A percentile compares a stretch with the other conserved stretches of the same genome.
Evolutionary conservation across 2,113 vertebrate genomes (phyloP).

Genomic region (Catagonus wagneri): DNA sequence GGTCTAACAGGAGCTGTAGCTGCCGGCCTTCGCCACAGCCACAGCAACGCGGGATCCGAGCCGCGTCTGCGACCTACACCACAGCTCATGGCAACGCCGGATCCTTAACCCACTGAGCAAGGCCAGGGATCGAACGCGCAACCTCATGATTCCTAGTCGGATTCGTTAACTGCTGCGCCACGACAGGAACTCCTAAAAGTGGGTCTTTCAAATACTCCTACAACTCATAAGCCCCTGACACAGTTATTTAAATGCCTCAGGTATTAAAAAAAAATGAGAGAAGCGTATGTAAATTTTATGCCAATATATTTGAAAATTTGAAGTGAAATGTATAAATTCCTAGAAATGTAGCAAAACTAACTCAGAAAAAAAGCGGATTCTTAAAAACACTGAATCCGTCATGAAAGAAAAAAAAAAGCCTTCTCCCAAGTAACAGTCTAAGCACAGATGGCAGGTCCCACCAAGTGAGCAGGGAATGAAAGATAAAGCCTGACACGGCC

Average conservation of each 20-base stretch:
- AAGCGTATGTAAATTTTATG: neutral
- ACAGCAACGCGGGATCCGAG: too few relatives aligned
- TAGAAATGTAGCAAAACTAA: conserved; percentile 49
- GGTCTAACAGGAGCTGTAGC: too few relatives aligned
- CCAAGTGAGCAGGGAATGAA: neutral
- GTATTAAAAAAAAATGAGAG: neutral
- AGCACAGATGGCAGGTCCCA: conserved; percentile 34
- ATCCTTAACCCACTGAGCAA: too few relatives aligned
- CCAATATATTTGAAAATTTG: conserved; percentile 3
- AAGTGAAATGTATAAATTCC: neutral
- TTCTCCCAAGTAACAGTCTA: neutral
- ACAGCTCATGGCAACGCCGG: too few relatives aligned
- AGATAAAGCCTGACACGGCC: neutral
- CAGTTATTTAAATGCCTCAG: neutral
- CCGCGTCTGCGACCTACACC: too few relatives aligned
- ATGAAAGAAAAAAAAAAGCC: conserved; percentile 1
- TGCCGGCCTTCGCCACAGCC: too few relatives aligned
- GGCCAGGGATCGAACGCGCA: too few relatives aligned
- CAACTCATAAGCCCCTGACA: neutral
- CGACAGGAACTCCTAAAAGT: too few relatives aligned
- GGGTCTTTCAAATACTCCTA: neutral
- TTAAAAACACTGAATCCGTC: neutral
- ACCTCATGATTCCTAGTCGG: too few relatives aligned
- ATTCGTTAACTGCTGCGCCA: too few relatives aligned
- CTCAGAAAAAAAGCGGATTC: neutral